These are phyloP conservation scores for Asteroscopus sphinx DNA, from an alignment of 2,888 invertebrate species.

Conservation along the genomic window DNA sequence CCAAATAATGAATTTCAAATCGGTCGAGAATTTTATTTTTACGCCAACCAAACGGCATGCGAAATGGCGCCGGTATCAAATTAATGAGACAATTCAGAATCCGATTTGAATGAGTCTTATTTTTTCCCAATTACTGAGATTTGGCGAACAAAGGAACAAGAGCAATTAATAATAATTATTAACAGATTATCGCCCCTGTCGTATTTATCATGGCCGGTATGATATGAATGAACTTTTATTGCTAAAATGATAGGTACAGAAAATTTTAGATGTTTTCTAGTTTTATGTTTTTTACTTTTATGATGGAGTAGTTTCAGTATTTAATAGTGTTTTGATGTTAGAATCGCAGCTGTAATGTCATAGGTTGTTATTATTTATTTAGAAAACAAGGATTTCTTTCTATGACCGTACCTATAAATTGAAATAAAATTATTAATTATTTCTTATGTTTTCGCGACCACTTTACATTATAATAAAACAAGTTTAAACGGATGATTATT, in stretches of 20 bases:
- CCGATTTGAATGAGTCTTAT: conserved; percentile 50
- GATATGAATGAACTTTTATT: conserved; percentile 21
- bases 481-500: too few relatives aligned
- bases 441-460: too few relatives aligned
- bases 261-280: conserved; percentile 22
- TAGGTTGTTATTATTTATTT: too few relatives aligned
- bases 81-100: conserved; percentile 46
- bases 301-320: neutral
- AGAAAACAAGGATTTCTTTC: too few relatives aligned
- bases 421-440: too few relatives aligned
- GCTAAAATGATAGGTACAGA: neutral
- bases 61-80: conserved; percentile 17
- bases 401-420: too few relatives aligned
- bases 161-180: conserved; percentile 65
- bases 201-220: conserved; percentile 41
- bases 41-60: conserved; percentile 5
- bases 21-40: conserved; percentile 6
- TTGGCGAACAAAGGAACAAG: conserved; percentile 43
- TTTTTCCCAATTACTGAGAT: conserved; percentile 53
- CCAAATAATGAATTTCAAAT: conserved; percentile 7
- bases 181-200: conserved; percentile 55
- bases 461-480: too few relatives aligned
- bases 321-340: too few relatives aligned
- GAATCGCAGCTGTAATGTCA: too few relatives aligned
- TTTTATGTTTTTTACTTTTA: conserved; percentile 6